Percentiles rank a stretch among this genome's conserved stretches.
phyloP scores from a whole-genome alignment of 2,797 vertebrate genomes.

The Aphelocoma californica region DNA sequence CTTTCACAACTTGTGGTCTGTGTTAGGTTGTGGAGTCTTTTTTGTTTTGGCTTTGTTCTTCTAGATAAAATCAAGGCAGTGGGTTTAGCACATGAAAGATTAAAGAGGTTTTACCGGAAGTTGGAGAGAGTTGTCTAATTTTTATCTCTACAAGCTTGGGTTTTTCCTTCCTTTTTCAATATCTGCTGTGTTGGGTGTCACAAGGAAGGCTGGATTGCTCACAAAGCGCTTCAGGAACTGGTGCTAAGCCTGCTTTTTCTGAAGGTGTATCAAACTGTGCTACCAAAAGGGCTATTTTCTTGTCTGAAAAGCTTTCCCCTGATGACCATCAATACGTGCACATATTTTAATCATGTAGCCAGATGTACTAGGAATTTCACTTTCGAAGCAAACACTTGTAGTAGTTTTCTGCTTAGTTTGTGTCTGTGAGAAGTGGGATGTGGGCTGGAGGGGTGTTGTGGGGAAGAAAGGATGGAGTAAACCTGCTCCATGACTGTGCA shows the following conservation, averaged over 20 bases:
- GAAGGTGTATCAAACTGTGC: neutral
- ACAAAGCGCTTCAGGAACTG: neutral
- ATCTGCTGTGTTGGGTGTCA: neutral
- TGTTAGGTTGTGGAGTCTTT: no score
- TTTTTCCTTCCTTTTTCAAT: neutral
- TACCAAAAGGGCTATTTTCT: neutral
- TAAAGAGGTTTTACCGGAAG: neutral
- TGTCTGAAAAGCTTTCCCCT: neutral
- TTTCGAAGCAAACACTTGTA: neutral
- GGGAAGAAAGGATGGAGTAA: neutral
- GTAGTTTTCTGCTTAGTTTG: neutral
- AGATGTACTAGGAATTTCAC: no score
- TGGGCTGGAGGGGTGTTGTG: neutral
- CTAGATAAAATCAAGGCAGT: neutral
- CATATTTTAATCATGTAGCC: neutral
- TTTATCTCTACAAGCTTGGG: neutral
- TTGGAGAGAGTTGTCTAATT: neutral
- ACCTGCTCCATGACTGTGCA: no score
- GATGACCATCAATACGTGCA: rapidly evolving
- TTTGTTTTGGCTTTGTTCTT: neutral
- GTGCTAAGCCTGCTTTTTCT: neutral
- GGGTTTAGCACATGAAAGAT: neutral
- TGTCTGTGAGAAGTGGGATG: neutral
- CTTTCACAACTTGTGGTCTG: neutral
- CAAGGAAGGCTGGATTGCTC: neutral